Evolutionary conservation across 2,113 vertebrate genomes (phyloP), one percentile per base, ranked within the genome.

Genomic region (Vulpes lagopus): DNA sequence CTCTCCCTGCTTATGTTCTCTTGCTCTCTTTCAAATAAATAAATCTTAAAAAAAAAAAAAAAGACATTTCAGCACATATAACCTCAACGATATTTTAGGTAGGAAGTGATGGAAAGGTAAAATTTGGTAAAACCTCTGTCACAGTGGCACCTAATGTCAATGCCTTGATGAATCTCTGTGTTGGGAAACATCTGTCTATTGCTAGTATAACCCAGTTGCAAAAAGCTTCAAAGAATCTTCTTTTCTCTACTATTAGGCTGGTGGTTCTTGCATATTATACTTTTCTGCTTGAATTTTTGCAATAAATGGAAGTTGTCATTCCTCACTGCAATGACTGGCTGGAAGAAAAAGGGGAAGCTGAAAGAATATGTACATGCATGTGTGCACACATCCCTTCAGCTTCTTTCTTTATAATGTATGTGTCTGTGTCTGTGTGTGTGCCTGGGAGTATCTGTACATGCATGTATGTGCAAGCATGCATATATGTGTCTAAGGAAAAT

Each of bases 91-190:
- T 82, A 71, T 64, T 79, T 94, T 64, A 97, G 89, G 86, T 76
- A 67, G 90, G 64, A 93, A 94, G 59, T 14, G 17, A 62, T 53
- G 53, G 78, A 62, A 97, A 64, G 59, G 51, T 80, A 96, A 82
- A 43, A 89, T 95, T 60, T 85, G 60, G 64, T 30, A 55, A 97
- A 96, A n/a, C 0, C 43, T 51, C n/a, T 64, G 38, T 38, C 57
- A 74, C 30, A 81, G 10, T 57, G 32, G 82, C 57, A 20, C 35
- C 67, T 38, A 51, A 55, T 89, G 9, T 93, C n/a, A 71, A 30
- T 59, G 85, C 22, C n/a, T 71, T 59, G 64, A 90, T 3, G 23
- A n/a, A 5, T 23, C 19, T 38, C 8, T 0, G 12, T 9, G 23
- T 22, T 62, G 49, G 89, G 93, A 84, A 91, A 30, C 27, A 8